Base-by-base conservation (phyloP, 2,888 invertebrate species). In the Harmothoe impar region DNA sequence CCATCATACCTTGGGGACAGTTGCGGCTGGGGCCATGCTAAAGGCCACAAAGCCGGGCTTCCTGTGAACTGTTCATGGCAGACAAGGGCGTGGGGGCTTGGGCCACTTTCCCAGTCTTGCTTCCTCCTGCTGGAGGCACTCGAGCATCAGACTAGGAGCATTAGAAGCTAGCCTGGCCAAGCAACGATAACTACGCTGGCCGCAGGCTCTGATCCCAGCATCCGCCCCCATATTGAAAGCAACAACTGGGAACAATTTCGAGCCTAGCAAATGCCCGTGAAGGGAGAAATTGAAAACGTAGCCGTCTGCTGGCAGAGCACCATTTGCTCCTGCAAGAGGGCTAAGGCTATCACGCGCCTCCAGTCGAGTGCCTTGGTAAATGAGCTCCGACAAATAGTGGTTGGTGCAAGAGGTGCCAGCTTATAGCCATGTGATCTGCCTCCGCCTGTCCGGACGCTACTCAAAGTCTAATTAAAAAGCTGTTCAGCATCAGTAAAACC, bases 211-310 rank as follows among this genome's bases (percentile, higher is more conserved):
- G 81, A 81, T 81, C 81, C 33, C 15, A 20, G 81, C 54, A 12
- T 29, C 86, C 68, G 43, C 20, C 62, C 5, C 62, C 89, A 68
- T 89, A 89, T 89, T 89, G 89, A 89, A 89, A 68, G 89, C 89
- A 68, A 56, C 68, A 89, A 89, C 89, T 89, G 89, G n/a, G 68
- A 54, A 81, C 90, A 51, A 77, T 81, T 72, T 89, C n/a, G 56
- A 77, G 90, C 81, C 90, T 33, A 20, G 56, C 54, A 81, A 84
- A 81, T 52, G 81, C 62, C 81, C 35, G 84, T 89, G 89, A 84
- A 90, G 54, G 43, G 81, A 54, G 84, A 90, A 90, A 90, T 90
- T 90, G 90, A 90, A 90, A 90, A 84, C 81, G 90, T 56, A 77
- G 23, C 54, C 29, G 56, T 31, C 62, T 23, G 52, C 20, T 25